phyloP scores from a whole-genome alignment of 2,113 vertebrate genomes.

The Daubentonia madagascariensis region DNA sequence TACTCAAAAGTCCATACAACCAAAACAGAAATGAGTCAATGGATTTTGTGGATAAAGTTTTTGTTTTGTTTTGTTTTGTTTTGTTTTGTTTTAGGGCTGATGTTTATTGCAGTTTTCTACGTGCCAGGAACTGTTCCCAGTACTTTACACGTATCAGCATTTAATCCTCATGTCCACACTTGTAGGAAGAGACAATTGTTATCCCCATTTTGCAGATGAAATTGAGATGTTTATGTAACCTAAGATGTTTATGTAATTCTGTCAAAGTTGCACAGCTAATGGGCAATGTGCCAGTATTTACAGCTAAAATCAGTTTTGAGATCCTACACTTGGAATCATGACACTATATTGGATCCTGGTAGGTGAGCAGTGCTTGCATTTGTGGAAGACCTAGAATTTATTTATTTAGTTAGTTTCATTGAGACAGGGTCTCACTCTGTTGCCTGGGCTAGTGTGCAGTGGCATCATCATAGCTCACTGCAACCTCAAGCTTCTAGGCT shows the following conservation, averaged over 20 bases:
- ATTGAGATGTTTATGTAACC: background rate
- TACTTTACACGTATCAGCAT: background rate
- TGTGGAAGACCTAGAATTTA: no score
- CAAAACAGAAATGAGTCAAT: background rate
- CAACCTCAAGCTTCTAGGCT: no score
- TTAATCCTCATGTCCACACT: background rate
- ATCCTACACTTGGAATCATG: background rate
- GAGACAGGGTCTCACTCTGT: no score
- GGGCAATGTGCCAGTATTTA: background rate
- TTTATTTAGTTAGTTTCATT: no score
- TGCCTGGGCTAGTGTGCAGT: no score
- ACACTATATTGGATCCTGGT: no score
- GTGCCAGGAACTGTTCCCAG: no score
- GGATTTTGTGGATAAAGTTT: background rate
- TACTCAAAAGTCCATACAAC: background rate
- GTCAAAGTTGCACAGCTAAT: background rate
- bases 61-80: background rate
- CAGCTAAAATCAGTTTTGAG: background rate
- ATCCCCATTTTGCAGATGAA: background rate
- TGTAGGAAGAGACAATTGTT: background rate
- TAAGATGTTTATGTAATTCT: background rate
- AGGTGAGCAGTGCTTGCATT: background rate
- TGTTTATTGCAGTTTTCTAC: background rate
- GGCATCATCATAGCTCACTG: no score
- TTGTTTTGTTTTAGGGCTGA: background rate